A percentile compares a stretch with the other conserved stretches of the same genome.
Evolutionary conservation across 2,113 vertebrate species (phyloP).

Genomic region (Mirounga angustirostris): DNA sequence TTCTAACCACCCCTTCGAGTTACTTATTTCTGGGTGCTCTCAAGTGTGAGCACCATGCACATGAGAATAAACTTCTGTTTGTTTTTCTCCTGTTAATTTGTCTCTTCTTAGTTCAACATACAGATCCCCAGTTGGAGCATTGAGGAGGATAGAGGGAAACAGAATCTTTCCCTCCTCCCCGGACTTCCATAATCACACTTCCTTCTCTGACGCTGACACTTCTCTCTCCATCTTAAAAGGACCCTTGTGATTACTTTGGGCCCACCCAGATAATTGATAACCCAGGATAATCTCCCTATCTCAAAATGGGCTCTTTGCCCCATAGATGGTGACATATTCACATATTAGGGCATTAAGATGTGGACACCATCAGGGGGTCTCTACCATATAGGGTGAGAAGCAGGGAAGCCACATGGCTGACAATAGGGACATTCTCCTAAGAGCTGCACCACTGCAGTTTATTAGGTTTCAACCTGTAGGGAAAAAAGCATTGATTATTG

Average conservation of each 20-base stretch:
- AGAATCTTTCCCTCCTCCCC: neutral
- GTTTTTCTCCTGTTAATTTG: neutral
- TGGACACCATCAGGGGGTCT: neutral
- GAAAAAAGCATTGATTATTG: neutral
- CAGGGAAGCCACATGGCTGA: neutral
- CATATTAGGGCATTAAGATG: neutral
- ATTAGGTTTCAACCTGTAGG: neutral
- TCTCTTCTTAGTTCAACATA: neutral
- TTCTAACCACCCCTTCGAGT: neutral
- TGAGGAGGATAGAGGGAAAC: neutral
- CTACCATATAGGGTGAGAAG: neutral
- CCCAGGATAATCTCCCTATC: neutral
- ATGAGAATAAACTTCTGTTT: neutral
- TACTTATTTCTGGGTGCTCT: neutral
- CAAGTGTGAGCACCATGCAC: too few species aligned
- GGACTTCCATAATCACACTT: neutral
- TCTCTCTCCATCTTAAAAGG: neutral
- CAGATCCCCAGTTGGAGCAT: neutral
- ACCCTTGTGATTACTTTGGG: neutral
- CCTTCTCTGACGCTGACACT: neutral
- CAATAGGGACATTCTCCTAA: neutral
- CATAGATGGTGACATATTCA: neutral
- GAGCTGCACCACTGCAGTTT: neutral
- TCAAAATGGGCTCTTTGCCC: neutral
- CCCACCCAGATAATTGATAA: neutral